Percentiles rank a stretch among this genome's conserved stretches.
Conservation (phyloP, 2,888 invertebrate species). For the Hypolimnas misippus region DNA sequence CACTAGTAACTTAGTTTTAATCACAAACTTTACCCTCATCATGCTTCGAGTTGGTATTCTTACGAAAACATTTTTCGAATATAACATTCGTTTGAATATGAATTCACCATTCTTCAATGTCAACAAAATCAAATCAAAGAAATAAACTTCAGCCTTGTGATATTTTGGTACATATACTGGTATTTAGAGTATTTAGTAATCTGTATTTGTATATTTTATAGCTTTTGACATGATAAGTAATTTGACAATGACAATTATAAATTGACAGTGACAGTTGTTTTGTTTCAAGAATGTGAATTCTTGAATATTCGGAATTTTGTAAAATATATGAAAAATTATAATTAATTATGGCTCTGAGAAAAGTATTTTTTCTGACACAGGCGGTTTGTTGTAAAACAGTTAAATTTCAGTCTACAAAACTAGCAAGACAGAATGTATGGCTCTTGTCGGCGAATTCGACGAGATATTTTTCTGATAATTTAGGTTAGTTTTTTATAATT, state of each 20-base stretch:
- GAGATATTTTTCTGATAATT: constrained; percentile 71
- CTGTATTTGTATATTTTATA: too few relatives aligned
- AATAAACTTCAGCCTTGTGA: too few relatives aligned
- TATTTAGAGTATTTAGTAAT: too few relatives aligned
- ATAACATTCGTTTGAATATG: too few relatives aligned
- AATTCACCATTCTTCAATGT: too few relatives aligned
- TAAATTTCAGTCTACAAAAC: constrained; percentile 60
- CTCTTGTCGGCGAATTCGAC: constrained; percentile 61
- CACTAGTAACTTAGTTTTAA: too few relatives aligned
- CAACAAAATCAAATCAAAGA: too few relatives aligned
- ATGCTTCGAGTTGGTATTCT: too few relatives aligned
- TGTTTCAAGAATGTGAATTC: constrained; percentile 40
- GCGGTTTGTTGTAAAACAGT: constrained; percentile 61
- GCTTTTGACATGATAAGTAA: too few relatives aligned
- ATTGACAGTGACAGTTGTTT: constrained; percentile 32
- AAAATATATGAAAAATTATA: constrained; percentile 26
- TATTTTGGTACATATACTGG: too few relatives aligned
- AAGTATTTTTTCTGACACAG: constrained; percentile 68
- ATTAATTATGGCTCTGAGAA: constrained; percentile 71
- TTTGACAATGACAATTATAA: neutral
- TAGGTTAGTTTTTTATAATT: constrained; percentile 69
- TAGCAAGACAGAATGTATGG: constrained; percentile 63
- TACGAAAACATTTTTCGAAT: too few relatives aligned
- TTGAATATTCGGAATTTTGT: constrained; percentile 20
- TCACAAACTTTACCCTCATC: too few relatives aligned